phyloP scores from a whole-genome alignment of 2,888 invertebrate species.

The Beris chalybata region DNA sequence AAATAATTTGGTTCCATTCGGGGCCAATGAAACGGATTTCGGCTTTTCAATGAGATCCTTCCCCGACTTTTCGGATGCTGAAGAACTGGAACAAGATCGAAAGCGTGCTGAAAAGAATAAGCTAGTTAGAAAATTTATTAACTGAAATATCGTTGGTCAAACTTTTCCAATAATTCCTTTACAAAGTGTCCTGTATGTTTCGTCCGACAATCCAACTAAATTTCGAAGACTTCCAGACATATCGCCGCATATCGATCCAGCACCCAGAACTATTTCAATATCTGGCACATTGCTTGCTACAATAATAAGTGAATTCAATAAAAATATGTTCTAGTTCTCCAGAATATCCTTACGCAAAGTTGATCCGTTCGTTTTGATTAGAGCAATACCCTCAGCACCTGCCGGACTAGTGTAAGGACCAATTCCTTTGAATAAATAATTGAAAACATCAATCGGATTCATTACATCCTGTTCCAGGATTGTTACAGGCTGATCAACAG shows the following conservation, averaged over 20 bases:
- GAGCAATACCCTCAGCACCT: slow-evolving; percentile 76
- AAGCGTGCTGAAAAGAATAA: slow-evolving; percentile 55
- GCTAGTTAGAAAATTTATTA: background rate
- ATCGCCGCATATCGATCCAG: slow-evolving; percentile 76
- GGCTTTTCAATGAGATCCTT: slow-evolving; percentile 68
- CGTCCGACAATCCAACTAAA: slow-evolving; percentile 61
- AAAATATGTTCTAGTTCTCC: background rate
- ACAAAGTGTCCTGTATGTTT: slow-evolving; percentile 56
- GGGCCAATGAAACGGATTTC: slow-evolving; percentile 76
- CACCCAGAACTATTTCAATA: slow-evolving; percentile 77
- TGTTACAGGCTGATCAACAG: slow-evolving; percentile 69
- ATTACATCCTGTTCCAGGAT: slow-evolving; percentile 64
- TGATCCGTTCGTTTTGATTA: slow-evolving; percentile 68
- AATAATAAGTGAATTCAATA: background rate
- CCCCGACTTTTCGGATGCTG: slow-evolving; percentile 76
- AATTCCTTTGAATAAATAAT: slow-evolving; percentile 64
- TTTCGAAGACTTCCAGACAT: slow-evolving; percentile 66
- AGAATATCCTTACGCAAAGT: slow-evolving; percentile 45
- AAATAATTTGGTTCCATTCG: slow-evolving; percentile 82
- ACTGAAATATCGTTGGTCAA: background rate
- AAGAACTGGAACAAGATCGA: slow-evolving; percentile 73
- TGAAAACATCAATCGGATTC: slow-evolving; percentile 62
- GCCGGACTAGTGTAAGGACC: slow-evolving; percentile 78
- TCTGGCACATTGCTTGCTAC: slow-evolving; percentile 65
- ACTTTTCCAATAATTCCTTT: slow-evolving; percentile 48